Base-by-base conservation (phyloP, 1,140 invertebrate genomes). In the Hesperophylax magnus region DNA sequence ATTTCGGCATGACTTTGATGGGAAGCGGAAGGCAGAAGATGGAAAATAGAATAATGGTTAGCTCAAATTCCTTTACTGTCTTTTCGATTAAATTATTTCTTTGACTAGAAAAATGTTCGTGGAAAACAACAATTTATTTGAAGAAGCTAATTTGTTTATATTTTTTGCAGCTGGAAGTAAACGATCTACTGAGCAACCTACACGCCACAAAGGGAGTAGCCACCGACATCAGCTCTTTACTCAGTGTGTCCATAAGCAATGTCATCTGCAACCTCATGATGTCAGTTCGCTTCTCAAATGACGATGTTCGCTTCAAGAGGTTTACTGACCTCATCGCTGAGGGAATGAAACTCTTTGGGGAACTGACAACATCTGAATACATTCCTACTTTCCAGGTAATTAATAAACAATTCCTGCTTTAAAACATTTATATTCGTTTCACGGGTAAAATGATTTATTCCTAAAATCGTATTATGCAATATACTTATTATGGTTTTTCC, bases 191-290 rank as follows among this genome's bases (percentile, higher is more conserved):
- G 14, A 87, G 89, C 1, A 92, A 92, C 20, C 85, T 97, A 53
- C 89, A 91, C 34, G 88, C 89, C 0, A 89, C 90, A 54, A 90
- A 92, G 58, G 93, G 93, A 0, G 89, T 90, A 14, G 91, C 95
- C 1, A 92, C 93, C 5, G 93, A 96, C 85, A 86, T 96, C 18
- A 94, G 94, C 5, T 92, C 93, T 0, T 88, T 93, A 3, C 90
- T 98, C 18, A 93, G 94, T n/a, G 92, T 95, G 79, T 93, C 95
- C 3, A 94, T 98, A 72, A 96, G 95, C 85, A 98, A 98, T 87
- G 96, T 98, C 0, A 97, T 98, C 79, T 97, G 97, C 86, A 94
- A 94, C 27, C 93, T 98, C 47, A 92, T 97, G 81, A 98, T 98
- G 96, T 95, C 95, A 18, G 93, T 96, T 0, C 91, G 96, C 7